Evolutionary conservation across 35 echinoderm and acorn worm genomes (phyloP).

Genomic region (Anneissia japonica): DNA sequence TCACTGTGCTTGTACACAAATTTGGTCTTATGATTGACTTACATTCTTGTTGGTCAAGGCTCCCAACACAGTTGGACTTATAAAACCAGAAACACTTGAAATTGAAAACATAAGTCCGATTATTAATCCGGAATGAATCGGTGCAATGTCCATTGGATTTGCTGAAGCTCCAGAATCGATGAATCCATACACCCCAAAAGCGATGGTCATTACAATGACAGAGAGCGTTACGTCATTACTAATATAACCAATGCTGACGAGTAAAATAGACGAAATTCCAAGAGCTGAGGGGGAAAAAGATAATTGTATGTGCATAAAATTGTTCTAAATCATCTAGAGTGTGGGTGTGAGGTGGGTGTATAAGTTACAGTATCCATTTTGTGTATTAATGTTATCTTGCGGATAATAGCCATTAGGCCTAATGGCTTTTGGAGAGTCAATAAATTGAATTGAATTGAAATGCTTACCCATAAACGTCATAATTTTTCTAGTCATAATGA

Average conservation of each 20-base stretch:
- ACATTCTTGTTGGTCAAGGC: background rate
- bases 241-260: background rate
- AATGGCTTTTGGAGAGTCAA: too few species aligned
- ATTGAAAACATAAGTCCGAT: background rate
- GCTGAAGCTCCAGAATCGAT: background rate
- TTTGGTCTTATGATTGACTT: too few species aligned
- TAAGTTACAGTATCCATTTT: too few species aligned
- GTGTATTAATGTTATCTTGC: too few species aligned
- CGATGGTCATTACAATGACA: background rate
- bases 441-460: too few species aligned
- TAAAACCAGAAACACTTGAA: background rate
- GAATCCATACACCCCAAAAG: background rate
- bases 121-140: background rate
- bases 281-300: too few species aligned
- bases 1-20: too few species aligned
- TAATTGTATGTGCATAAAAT: too few species aligned
- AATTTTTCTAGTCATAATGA: background rate
- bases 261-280: background rate
- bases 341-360: too few species aligned
- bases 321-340: too few species aligned
- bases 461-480: background rate
- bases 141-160: background rate
- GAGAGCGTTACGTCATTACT: background rate
- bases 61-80: background rate
- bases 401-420: too few species aligned